Conservation (phyloP, 1,140 invertebrate species). For the Sarcophaga bullata region DNA sequence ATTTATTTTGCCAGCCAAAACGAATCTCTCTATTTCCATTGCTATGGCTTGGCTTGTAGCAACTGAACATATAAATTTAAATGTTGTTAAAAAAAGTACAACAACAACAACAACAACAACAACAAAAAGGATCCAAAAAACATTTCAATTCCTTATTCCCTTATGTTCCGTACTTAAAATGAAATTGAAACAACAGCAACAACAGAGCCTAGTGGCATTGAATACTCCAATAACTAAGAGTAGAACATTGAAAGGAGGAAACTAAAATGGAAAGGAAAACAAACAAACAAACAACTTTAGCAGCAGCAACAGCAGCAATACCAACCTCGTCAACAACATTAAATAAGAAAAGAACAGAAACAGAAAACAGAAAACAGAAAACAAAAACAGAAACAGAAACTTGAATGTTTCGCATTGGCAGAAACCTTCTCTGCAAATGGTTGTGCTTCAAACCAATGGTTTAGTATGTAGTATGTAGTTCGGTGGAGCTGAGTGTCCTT, state of each 20-base stretch:
- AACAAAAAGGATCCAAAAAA: not conserved
- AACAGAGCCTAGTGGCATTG: too few relatives aligned
- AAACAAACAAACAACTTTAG: not conserved
- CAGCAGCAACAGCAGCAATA: not conserved
- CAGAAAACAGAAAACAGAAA: too few relatives aligned
- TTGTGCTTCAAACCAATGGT: not conserved
- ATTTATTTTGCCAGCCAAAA: slow-evolving; percentile 59
- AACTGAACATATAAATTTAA: slow-evolving; percentile 13
- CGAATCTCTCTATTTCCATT: slow-evolving; percentile 59
- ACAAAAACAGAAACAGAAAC: not conserved
- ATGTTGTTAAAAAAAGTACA: slow-evolving; percentile 15
- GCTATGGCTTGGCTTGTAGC: slow-evolving; percentile 33
- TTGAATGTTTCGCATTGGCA: not conserved
- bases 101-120: too few relatives aligned
- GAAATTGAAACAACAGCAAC: not conserved
- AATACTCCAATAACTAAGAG: too few relatives aligned
- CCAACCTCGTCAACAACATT: not conserved
- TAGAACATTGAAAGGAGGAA: too few relatives aligned
- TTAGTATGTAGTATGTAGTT: not conserved
- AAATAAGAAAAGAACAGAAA: not conserved
- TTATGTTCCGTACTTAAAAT: not conserved
- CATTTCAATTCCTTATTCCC: not conserved
- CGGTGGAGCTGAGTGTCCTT: too few relatives aligned
- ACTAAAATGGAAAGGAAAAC: too few relatives aligned
- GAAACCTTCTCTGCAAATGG: not conserved